These are phyloP conservation scores for Leptopilina boulardi DNA, from an alignment of 1,140 invertebrate species.

Conservation along the genomic window DNA sequence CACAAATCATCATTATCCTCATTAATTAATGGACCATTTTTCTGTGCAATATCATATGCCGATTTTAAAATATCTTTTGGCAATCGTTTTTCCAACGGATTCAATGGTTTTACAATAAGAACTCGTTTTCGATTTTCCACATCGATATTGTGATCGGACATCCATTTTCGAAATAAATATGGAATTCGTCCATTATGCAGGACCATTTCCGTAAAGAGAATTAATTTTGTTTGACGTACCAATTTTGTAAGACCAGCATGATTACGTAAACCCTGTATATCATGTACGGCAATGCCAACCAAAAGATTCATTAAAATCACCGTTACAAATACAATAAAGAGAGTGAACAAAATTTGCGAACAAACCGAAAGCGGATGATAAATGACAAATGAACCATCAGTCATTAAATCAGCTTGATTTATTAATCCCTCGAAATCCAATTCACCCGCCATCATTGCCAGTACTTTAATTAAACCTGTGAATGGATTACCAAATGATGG, in stretches of 20 bases:
- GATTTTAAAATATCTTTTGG: constrained; percentile 80
- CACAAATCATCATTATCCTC: constrained; percentile 59
- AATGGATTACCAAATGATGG: constrained; percentile 79
- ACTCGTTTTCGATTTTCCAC: constrained; percentile 72
- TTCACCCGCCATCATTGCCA: constrained; percentile 84
- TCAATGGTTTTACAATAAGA: constrained; percentile 80
- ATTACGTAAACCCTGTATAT: constrained; percentile 82
- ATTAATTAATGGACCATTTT: constrained; percentile 62
- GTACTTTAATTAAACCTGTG: constrained; percentile 79
- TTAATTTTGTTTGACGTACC: constrained; percentile 82
- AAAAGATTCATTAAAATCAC: constrained; percentile 84
- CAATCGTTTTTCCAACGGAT: constrained; percentile 80
- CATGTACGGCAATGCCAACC: constrained; percentile 83
- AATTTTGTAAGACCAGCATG: constrained; percentile 82
- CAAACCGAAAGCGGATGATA: constrained; percentile 76
- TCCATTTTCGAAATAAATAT: constrained; percentile 68
- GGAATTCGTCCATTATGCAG: constrained; percentile 79
- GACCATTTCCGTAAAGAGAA: constrained; percentile 81
- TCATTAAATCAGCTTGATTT: constrained; percentile 72
- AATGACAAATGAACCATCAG: constrained; percentile 66
- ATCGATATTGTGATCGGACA: constrained; percentile 71
- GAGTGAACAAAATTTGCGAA: constrained; percentile 79
- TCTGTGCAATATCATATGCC: constrained; percentile 80
- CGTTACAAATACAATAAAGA: constrained; percentile 82
- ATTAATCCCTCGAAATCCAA: constrained; percentile 80